Evolutionary conservation across 2,797 vertebrate genomes (phyloP).

Genomic region (Fistularia commersonii): DNA sequence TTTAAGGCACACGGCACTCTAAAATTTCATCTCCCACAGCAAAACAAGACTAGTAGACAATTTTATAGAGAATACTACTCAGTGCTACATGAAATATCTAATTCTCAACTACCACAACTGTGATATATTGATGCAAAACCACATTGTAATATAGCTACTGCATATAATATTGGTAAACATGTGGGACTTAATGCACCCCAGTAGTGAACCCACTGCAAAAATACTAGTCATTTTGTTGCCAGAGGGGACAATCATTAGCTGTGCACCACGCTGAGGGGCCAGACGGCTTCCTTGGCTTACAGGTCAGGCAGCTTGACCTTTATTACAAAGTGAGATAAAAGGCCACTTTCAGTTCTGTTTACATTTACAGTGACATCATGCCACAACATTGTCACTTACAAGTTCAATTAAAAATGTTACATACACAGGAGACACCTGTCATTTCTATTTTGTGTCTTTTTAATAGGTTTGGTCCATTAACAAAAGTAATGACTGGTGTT

Average conservation of each 20-base stretch:
- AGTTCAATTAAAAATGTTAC: neutral
- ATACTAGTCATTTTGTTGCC: conserved; percentile 38
- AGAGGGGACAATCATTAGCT: conserved; percentile 9
- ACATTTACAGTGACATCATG: neutral
- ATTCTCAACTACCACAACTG: too few species aligned
- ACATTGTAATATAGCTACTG: conserved; percentile 23
- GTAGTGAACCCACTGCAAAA: conserved; percentile 20
- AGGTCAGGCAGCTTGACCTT: conserved; percentile 12
- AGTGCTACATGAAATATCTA: too few species aligned
- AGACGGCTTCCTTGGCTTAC: neutral
- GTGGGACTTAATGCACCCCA: conserved; percentile 9
- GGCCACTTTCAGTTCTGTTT: conserved; percentile 7
- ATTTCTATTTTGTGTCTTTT: neutral
- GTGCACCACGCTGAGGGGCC: neutral
- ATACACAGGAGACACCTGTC: neutral
- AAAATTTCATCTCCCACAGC: too few species aligned
- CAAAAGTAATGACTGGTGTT: neutral
- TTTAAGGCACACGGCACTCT: too few species aligned
- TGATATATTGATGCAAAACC: too few species aligned
- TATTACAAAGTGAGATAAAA: conserved; percentile 4
- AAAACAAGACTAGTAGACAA: too few species aligned
- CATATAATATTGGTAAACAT: conserved; percentile 19
- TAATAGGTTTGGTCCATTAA: neutral
- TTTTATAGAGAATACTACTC: too few species aligned
- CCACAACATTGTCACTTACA: neutral